Conservation (phyloP, 2,797 vertebrate species). For the Dromococcyx pavoninus region DNA sequence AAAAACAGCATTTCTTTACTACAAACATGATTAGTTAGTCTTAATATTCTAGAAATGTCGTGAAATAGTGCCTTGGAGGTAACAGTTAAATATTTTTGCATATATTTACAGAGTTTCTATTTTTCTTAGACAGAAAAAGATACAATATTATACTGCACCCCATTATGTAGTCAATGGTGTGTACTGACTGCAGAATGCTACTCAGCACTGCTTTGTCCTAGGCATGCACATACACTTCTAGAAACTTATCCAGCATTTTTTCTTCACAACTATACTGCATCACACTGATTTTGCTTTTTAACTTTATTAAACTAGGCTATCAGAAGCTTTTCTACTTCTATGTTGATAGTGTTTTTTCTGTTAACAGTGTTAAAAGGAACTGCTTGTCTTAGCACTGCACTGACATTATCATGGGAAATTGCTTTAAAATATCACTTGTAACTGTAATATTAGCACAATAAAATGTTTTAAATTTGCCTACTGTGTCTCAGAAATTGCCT, state of each 20-base stretch:
- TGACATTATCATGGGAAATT: constrained; percentile 19
- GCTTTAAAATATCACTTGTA: constrained; percentile 45
- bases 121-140: neutral
- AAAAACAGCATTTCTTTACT: neutral
- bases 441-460: constrained; percentile 44
- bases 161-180: neutral
- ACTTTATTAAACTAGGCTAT: neutral
- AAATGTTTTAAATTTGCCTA: constrained; percentile 47
- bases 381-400: constrained; percentile 12
- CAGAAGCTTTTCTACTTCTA: neutral
- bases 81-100: neutral
- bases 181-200: neutral
- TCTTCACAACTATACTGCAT: neutral
- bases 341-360: neutral
- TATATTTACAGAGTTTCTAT: neutral
- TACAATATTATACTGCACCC: neutral
- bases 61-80: constrained; percentile 11
- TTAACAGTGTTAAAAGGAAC: neutral
- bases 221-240: neutral
- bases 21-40: neutral
- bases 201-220: neutral
- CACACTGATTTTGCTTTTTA: neutral
- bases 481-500: constrained; percentile 43
- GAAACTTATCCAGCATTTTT: neutral
- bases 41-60: neutral